These are phyloP conservation scores for Catostylus mosaicus DNA, from an alignment of 30 jellyfish, hydroid and myxozoan genomes.

Conservation along the genomic window DNA sequence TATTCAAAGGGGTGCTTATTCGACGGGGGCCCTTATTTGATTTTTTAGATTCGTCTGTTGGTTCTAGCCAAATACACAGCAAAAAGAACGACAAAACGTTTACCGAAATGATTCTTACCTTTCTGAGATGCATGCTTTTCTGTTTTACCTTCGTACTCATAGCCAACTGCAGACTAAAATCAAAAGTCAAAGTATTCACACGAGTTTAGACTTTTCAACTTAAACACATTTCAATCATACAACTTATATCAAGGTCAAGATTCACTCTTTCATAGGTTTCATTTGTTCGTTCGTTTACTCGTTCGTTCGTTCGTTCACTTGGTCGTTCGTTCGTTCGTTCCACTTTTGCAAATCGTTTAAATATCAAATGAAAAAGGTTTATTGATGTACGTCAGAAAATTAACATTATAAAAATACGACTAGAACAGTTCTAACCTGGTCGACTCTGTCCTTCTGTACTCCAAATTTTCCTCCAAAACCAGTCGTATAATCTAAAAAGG, in stretches of 20 bases:
- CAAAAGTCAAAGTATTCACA: conserved; percentile 4
- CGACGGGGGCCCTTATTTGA: no score
- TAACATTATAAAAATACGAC: neutral
- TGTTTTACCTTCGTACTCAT: conserved; percentile 53
- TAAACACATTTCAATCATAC: neutral
- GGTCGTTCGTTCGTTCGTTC: neutral
- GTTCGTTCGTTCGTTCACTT: neutral
- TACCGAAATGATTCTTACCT: conserved; percentile 60
- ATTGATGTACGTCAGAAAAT: neutral
- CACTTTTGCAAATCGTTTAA: neutral
- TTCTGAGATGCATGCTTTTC: conserved; percentile 77
- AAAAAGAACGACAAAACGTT: no score
- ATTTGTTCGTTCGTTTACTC: neutral
- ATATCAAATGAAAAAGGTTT: neutral
- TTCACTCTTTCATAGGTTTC: neutral
- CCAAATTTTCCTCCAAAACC: conserved; percentile 68
- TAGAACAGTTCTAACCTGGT: conserved; percentile 1
- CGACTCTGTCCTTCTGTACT: conserved; percentile 57
- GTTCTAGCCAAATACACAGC: no score
- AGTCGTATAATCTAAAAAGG: conserved; percentile 45
- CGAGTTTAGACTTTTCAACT: neutral
- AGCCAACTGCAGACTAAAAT: conserved; percentile 63
- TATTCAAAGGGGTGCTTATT: no score
- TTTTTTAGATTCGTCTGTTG: no score
- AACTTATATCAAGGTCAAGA: no score